Base-by-base conservation (phyloP, 2,888 invertebrate species). In the Aproaerema taeniolella region DNA sequence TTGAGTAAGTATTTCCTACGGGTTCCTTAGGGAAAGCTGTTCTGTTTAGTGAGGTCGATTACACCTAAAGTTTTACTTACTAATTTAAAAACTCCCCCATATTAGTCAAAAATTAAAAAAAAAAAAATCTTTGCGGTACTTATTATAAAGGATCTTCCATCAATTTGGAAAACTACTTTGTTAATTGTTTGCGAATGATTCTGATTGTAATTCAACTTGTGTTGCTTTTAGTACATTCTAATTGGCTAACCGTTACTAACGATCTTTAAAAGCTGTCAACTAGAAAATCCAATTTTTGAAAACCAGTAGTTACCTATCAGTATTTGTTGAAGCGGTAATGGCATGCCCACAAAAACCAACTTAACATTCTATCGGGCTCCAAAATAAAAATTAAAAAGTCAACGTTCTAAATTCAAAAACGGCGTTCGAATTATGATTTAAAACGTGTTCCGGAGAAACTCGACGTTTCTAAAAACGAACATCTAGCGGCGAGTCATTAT, bases 361-460 rank as follows among this genome's bases (percentile, higher is more conserved):
- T 39, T 34, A 42, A 48, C 41, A 37, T 31, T 15, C 39, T 36
- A 6, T 1, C 24, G 37, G 45, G 35, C 46, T 37, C 41, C 39
- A 55, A 58, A 62, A 58, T 55, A 62, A 71, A 62, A 68, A 62
- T 60, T 63, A 54, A 65, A 77, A 77, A 80, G 77, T 73, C 73
- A 70, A 80, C 73, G 83, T 78, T 80, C 83, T 70, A 82, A 77
- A 82, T 81, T 82, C 68, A 75, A 82, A 80, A 79, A 79, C 63
- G 60, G 67, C 74, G 80, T 76, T 81, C 80, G 78, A 83, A 85
- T 80, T 86, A 85, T 85, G 83, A 85, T 86, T 85, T 83, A 81
- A 83, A 86, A 86, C 86, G 79, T 85, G 86, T 86, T 86, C 83
- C 78, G 82, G 85, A 77, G 83, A 85, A 83, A 85, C 85, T 81